Evolutionary conservation across 2,113 vertebrate genomes (phyloP), one percentile per base, ranked within the genome.

Genomic region (Poecile atricapillus): DNA sequence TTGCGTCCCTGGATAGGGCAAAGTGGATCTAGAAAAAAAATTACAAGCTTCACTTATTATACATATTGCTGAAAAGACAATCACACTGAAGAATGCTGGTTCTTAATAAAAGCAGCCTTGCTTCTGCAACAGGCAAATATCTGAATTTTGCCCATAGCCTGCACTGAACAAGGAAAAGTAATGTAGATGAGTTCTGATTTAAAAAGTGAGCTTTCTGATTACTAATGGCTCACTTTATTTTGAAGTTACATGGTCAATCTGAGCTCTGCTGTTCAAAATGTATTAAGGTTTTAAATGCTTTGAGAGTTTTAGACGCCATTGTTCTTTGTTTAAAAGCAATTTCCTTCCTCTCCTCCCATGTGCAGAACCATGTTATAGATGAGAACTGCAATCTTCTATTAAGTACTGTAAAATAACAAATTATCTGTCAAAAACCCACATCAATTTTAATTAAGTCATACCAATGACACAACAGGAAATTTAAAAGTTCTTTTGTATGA

Each of bases 1-100:
- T 94, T 99, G 98, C 1, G 98, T 98, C 89, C 99, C 99, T 88
- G 98, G 99, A 94, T 98, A 99, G 20, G 99, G 99, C 93, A 99
- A 98, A 14, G 99, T 98, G 77, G 99, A 99, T 96, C 99, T 99
- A 78, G 83, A 52, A 92, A 49, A 94, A 41, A 94, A 94, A 96
- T 50, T 9, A 90, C 28, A 82, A 31, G 25, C 31, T 39, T 77
- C 39, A 63, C 28, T 77, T 53, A 63, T 9, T 59, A 33, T 17
- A 22, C 4, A 55, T 15, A 23, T 7, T 49, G 63, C 35, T 75
- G 60, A 87, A 71, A 58, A 82, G 44, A 62, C 1, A 4, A 67
- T 44, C 35, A n/a, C 37, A 21, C 5, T 39, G 28, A 60, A 81
- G 63, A 83, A 56, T 9, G 22, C 22, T 35, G 30, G 21, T 24